Conservation (phyloP, 2,113 vertebrate species). For the Carassius carassius region DNA sequence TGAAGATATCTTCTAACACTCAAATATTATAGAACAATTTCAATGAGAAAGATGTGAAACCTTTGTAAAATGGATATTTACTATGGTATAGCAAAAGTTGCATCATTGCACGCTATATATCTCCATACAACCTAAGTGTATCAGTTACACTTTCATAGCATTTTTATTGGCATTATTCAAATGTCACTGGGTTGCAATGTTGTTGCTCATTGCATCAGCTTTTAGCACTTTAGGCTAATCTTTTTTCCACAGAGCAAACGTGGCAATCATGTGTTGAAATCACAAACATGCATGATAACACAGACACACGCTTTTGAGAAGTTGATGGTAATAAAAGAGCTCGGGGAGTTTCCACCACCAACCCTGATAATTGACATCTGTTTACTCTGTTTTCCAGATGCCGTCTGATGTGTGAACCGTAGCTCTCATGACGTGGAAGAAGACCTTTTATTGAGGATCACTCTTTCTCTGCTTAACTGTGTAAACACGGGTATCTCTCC, state of each 20-base stretch:
- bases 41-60: not conserved
- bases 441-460: not conserved
- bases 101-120: not conserved
- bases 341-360: not conserved
- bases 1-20: too few relatives aligned
- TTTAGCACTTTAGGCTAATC: not conserved
- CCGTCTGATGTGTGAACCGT: not conserved
- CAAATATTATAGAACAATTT: not conserved
- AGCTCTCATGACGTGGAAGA: not conserved
- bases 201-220: not conserved
- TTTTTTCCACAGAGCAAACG: not conserved
- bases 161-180: too few relatives aligned
- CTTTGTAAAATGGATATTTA: not conserved
- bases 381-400: not conserved
- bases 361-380: not conserved
- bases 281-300: not conserved
- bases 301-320: not conserved
- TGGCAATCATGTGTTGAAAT: not conserved
- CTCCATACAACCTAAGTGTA: not conserved
- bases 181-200: not conserved
- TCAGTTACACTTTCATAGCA: too few relatives aligned
- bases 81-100: not conserved
- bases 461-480: not conserved
- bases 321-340: not conserved
- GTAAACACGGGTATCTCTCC: not conserved